phyloP scores from a whole-genome alignment of 35 echinoderm and acorn worm species.

The Patiria miniata region DNA sequence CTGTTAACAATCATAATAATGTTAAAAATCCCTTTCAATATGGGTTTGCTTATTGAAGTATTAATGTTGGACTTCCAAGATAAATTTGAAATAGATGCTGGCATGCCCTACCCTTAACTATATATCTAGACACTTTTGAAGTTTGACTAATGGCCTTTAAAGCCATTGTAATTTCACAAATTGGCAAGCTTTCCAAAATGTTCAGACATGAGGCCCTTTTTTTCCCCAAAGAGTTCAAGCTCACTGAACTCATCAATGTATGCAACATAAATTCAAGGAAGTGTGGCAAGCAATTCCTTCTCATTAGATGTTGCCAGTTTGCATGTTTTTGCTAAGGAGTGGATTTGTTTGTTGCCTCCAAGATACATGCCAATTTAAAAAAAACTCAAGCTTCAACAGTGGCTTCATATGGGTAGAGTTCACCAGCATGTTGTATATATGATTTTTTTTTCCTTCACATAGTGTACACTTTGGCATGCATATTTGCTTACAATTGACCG shows the following conservation, averaged over 20 bases:
- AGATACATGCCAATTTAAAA: too few relatives aligned
- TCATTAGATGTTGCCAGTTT: too few relatives aligned
- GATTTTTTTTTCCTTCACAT: conserved; percentile 12
- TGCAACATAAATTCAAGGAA: too few relatives aligned
- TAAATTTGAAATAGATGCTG: conserved; percentile 32
- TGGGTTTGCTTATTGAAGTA: conserved; percentile 16
- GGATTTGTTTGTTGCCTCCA: too few relatives aligned
- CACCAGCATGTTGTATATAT: conserved; percentile 16
- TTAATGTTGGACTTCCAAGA: conserved; percentile 28
- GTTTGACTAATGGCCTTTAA: background rate
- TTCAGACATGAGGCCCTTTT: too few relatives aligned
- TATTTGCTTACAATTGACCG: background rate
- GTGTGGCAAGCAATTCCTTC: too few relatives aligned
- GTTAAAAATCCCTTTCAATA: conserved; percentile 32
- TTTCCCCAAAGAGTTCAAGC: too few relatives aligned
- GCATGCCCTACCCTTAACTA: background rate
- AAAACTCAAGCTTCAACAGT: conserved; percentile 14
- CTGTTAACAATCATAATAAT: conserved; percentile 27
- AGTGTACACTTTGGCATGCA: conserved; percentile 6
- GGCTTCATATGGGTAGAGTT: background rate
- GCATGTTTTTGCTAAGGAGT: too few relatives aligned
- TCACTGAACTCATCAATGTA: too few relatives aligned
- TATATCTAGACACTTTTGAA: conserved; percentile 5
- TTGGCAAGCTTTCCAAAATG: too few relatives aligned
- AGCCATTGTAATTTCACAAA: too few relatives aligned